Percentiles rank a stretch among this genome's conserved stretches.
These are phyloP conservation scores for Drosophila mettleri DNA, from an alignment of 2,888 invertebrate species.

Conservation along the genomic window DNA sequence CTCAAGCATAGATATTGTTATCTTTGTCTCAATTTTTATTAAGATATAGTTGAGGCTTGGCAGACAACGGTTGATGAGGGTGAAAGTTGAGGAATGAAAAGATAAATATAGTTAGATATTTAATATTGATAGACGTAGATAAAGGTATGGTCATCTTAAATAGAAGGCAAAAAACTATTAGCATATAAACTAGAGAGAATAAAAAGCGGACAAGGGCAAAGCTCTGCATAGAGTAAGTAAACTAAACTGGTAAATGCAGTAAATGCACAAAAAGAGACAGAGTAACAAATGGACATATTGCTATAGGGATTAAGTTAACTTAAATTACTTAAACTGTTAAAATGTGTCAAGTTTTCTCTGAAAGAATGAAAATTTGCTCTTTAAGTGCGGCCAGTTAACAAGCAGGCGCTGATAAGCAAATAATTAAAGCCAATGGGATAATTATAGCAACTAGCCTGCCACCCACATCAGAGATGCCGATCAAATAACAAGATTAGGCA, in stretches of 20 bases:
- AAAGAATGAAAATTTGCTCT: neutral
- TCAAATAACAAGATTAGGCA: slow-evolving; percentile 67
- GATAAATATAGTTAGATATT: neutral
- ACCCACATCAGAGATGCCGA: slow-evolving; percentile 46
- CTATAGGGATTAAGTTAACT: neutral
- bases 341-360: too few relatives aligned
- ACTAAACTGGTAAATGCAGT: neutral
- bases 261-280: neutral
- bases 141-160: neutral
- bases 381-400: neutral
- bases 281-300: neutral
- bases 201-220: too few relatives aligned
- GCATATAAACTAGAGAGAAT: too few relatives aligned
- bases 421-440: slow-evolving; percentile 47
- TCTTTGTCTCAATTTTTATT: too few relatives aligned
- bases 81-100: too few relatives aligned
- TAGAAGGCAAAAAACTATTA: neutral
- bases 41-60: neutral
- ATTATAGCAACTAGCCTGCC: slow-evolving; percentile 32
- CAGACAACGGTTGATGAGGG: neutral
- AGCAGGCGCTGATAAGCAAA: neutral
- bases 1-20: neutral
- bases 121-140: neutral
- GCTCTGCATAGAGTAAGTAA: neutral
- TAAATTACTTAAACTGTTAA: neutral